Evolutionary conservation across 2,797 vertebrate species (phyloP).

Genomic region (Enteromius trimaculatus): DNA sequence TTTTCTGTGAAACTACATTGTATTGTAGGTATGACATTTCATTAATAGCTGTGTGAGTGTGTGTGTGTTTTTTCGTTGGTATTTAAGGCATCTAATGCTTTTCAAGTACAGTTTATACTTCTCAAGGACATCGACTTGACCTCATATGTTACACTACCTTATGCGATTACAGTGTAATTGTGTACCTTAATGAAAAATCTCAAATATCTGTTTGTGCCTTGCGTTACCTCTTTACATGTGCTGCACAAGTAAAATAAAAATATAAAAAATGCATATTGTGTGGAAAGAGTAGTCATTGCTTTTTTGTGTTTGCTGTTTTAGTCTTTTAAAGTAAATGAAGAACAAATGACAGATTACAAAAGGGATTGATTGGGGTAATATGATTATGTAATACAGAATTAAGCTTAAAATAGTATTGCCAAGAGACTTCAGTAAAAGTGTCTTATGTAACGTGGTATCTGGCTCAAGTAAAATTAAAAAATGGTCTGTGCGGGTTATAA

Average conservation of each 20-base stretch:
- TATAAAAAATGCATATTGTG: background rate
- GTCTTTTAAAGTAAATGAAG: constrained; percentile 6
- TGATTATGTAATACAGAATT: constrained; percentile 15
- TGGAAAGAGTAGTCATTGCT: background rate
- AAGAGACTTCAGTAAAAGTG: background rate
- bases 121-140: background rate
- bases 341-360: background rate
- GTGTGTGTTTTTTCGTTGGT: background rate
- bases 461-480: background rate
- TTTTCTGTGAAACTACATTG: background rate
- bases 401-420: constrained; percentile 9
- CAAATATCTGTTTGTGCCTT: constrained; percentile 36
- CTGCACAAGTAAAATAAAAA: constrained; percentile 27
- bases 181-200: background rate
- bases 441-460: background rate
- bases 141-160: background rate
- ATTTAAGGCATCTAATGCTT: background rate
- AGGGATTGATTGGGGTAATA: constrained; percentile 4
- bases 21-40: background rate
- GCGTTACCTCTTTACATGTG: background rate
- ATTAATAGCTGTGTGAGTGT: background rate
- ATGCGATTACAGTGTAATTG: background rate
- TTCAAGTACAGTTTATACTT: background rate
- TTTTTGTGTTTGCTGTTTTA: background rate
- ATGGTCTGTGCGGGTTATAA: background rate